phyloP scores from a whole-genome alignment of 2,113 vertebrate species.

The Cebus imitator region DNA sequence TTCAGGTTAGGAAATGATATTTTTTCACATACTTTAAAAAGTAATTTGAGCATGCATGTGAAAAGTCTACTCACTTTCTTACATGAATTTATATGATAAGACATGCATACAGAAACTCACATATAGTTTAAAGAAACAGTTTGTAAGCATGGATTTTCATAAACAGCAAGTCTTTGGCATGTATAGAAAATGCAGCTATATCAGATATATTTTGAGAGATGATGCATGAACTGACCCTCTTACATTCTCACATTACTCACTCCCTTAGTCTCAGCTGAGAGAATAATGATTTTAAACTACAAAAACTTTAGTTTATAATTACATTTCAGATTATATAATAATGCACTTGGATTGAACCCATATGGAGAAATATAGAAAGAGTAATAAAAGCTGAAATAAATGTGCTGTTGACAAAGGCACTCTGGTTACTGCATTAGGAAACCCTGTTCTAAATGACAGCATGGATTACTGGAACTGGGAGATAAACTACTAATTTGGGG shows the following conservation, averaged over 20 bases:
- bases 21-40: background rate
- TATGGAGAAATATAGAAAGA: background rate
- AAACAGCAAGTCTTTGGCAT: background rate
- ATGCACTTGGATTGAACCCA: background rate
- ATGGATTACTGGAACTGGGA: background rate
- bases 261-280: background rate
- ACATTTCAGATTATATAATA: background rate
- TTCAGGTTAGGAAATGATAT: background rate
- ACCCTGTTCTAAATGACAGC: background rate
- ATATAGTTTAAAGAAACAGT: background rate
- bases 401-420: background rate
- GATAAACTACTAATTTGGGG: conserved; percentile 4
- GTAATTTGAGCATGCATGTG: background rate
- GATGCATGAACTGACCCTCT: background rate
- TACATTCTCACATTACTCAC: background rate
- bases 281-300: background rate
- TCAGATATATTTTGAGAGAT: background rate
- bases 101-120: background rate
- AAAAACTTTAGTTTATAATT: background rate
- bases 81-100: background rate
- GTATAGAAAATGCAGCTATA: background rate
- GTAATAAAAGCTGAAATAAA: background rate
- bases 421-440: background rate
- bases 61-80: background rate
- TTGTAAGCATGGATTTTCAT: background rate